Percentiles rank a stretch among this genome's conserved stretches.
phyloP scores from a whole-genome alignment of 1,140 invertebrate species.

The Diuraphis noxia region DNA sequence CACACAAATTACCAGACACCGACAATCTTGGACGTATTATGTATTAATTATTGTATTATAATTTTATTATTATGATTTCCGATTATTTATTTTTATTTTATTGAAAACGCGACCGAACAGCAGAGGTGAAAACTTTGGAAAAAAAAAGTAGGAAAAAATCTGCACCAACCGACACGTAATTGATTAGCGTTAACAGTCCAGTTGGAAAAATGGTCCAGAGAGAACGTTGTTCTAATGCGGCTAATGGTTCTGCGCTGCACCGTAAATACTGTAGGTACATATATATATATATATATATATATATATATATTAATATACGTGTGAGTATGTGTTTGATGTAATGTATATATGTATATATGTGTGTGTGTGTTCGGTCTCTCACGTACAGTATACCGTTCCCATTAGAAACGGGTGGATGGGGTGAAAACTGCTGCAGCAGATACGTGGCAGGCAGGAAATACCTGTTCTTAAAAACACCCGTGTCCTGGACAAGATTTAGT shows the following conservation, averaged over 20 bases:
- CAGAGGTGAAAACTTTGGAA: not conserved
- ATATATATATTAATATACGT: not conserved
- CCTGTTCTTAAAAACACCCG: not conserved
- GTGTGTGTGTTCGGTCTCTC: not conserved
- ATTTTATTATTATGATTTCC: not conserved
- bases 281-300: not conserved
- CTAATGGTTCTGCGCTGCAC: constrained; percentile 2
- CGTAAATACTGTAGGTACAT: not conserved
- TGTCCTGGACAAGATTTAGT: constrained; percentile 31
- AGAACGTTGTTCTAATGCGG: constrained; percentile 11
- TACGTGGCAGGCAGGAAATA: not conserved
- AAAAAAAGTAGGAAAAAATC: not conserved
- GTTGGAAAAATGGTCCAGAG: not conserved
- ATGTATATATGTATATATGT: not conserved
- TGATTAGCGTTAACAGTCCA: not conserved
- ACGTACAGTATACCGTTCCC: not conserved
- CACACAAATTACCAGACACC: not conserved
- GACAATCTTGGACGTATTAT: not conserved
- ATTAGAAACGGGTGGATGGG: not conserved
- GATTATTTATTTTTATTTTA: not conserved
- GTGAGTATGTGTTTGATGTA: not conserved
- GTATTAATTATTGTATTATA: not conserved
- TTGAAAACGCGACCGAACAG: not conserved
- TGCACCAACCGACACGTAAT: not conserved
- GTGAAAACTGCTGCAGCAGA: not conserved